Evolutionary conservation across 2,888 invertebrate species (phyloP).

Genomic region (Lochmaea crataegi): DNA sequence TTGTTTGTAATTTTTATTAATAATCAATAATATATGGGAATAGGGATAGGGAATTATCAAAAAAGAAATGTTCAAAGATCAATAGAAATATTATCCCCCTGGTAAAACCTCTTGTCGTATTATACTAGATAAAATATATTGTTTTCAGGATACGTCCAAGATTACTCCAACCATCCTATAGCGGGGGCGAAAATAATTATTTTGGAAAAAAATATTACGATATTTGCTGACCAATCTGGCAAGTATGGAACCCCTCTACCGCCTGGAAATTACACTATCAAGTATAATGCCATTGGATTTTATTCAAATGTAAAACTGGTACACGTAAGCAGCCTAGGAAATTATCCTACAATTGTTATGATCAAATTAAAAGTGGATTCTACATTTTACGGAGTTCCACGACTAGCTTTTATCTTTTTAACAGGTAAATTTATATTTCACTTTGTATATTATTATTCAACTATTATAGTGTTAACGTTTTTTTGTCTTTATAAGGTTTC

Average conservation of each 20-base stretch:
- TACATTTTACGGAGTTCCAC: constrained; percentile 78
- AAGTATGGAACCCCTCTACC: constrained; percentile 67
- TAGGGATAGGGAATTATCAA: too few relatives aligned
- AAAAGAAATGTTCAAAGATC: too few relatives aligned
- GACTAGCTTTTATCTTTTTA: constrained; percentile 80
- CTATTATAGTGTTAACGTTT: background rate
- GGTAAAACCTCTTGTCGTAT: background rate
- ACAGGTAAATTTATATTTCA: constrained; percentile 67
- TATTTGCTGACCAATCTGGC: constrained; percentile 64
- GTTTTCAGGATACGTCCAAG: constrained; percentile 70
- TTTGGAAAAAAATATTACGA: constrained; percentile 63
- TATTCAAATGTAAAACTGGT: constrained; percentile 67
- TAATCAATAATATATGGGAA: too few relatives aligned
- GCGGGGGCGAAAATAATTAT: constrained; percentile 66
- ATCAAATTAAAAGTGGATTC: constrained; percentile 77
- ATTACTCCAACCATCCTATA: constrained; percentile 71
- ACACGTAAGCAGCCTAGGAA: constrained; percentile 57
- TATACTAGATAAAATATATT: background rate
- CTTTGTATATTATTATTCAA: too few relatives aligned
- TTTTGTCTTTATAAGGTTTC: constrained; percentile 65
- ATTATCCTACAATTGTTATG: constrained; percentile 70
- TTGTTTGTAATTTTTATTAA: too few relatives aligned
- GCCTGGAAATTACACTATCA: constrained; percentile 68
- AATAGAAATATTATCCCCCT: too few relatives aligned
- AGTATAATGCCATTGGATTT: constrained; percentile 72